Percentiles rank a stretch among this genome's conserved stretches.
Conservation (phyloP, 2,797 vertebrate genomes). For the Phoxinus dragarum region DNA sequence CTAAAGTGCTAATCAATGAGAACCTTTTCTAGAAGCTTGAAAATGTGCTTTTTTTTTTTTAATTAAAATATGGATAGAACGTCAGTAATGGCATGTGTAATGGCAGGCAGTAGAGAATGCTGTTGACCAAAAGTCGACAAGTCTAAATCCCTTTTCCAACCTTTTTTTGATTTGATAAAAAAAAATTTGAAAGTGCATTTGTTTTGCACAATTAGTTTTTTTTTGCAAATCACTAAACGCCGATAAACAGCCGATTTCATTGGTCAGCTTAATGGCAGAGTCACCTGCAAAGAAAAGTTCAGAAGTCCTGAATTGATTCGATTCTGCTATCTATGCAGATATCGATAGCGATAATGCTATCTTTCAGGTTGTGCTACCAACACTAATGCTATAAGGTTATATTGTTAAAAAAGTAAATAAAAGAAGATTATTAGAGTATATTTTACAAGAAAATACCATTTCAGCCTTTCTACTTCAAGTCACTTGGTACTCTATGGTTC, state of each 20-base stretch:
- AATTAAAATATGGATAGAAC: constrained; percentile 68
- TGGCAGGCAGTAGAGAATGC: constrained; percentile 59
- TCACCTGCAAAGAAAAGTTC: neutral
- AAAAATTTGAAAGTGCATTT: neutral
- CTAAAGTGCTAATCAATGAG: constrained; percentile 82
- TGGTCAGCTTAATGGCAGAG: neutral
- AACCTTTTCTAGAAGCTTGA: constrained; percentile 75
- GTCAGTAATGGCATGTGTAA: constrained; percentile 57
- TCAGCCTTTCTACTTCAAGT: neutral
- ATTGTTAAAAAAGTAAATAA: neutral
- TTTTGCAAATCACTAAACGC: neutral
- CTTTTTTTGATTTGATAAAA: constrained; percentile 4
- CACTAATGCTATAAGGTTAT: neutral
- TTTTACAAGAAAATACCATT: neutral
- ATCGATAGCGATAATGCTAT: neutral
- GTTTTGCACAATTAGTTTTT: neutral
- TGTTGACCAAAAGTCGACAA: constrained; percentile 21
- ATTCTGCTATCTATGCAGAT: neutral
- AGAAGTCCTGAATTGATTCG: neutral
- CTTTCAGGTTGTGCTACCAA: neutral
- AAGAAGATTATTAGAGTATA: too few relatives aligned
- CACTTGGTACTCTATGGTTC: too few relatives aligned
- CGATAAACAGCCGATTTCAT: neutral
- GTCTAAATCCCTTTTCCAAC: neutral
- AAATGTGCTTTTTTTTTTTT: constrained; percentile 68